Evolutionary conservation across 2,888 invertebrate species (phyloP), one percentile per base, ranked within the genome.

Genomic region (Timema cristinae): DNA sequence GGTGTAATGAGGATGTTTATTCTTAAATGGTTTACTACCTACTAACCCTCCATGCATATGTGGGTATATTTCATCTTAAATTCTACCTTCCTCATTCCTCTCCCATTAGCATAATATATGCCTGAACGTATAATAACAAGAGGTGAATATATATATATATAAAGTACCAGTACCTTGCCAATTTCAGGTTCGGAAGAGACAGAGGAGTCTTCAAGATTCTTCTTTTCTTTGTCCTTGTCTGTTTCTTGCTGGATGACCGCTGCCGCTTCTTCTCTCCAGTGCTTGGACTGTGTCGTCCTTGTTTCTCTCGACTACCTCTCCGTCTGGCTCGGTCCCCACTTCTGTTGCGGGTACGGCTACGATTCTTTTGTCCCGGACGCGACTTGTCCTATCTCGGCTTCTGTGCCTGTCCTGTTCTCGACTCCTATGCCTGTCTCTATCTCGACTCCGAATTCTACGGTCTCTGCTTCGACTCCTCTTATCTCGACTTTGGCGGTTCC

Each of bases 181-280:
- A 85, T 81, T 76, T 83, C 83, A 50, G 86, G 85, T 75, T 84
- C 85, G 61, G 82, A 79, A 0, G 85, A 83, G 6, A 50, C 71
- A 11, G 51, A 69, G n/a, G 70, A 51, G 54, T 70, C 84, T 76
- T 75, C 75, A 15, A 52, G 73, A 47, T 72, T 69, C 32, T 15
- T 69, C 69, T 67, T 73, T 72, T 68, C 70, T 32, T 32, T 32
- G 32, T 32, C 32, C 32, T 32, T 32, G 52, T 75, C 72, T 13
- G 66, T 71, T 73, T 76, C 75, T 56, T 67, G 50, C 68, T 73
- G 8, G 67, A 15, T 47, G 74, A 74, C 6, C 72, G 69, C 5
- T 52, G 50, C 48, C 72, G 68, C 61, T 73, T 68, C 54, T 68
- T 68, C 15, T 75, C 75, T 70, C 76, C 77, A 16, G 78, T 78